Evolutionary conservation across 2,888 invertebrate species (phyloP), one percentile per base, ranked within the genome.

Genomic region (Junonia oenone): DNA sequence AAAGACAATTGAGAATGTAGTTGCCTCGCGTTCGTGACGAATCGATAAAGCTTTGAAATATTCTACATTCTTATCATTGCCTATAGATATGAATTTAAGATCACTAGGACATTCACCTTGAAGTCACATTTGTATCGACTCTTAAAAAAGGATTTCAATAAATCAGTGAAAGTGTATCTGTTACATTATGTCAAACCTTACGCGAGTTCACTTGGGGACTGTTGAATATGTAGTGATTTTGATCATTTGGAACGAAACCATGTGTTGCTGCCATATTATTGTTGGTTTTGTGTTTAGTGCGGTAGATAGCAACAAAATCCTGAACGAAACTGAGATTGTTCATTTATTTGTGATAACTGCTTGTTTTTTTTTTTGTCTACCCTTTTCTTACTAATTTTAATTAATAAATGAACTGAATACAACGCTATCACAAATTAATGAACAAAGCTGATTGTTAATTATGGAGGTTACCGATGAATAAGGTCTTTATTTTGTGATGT

Each of bases 241-340:
- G 22, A 58, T 60, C 51, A 53, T 50, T 57, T 53, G 52, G 46
- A 62, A 54, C 48, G 53, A 19, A 29, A 55, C 15, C 38, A 56
- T 59, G 51, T 61, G 54, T 59, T 63, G 45, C 52, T 60, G 62
- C 58, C 54, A 40, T 40, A 11, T 56, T 61, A 58, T 59, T 59
- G 61, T 60, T 65, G 56, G 62, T 60, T 55, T 59, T 64, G 57
- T 66, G 59, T 59, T 59, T 69, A 68, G 71, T 69, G 66, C 69
- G 64, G 71, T 73, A 72, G 73, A 71, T 70, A 69, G 69, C 67
- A 63, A 71, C 69, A 70, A 65, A 68, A 66, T 81, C 84, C 85
- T 88, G 87, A 81, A 81, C 80, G 86, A 84, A 77, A 84, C 87
- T 88, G 89, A 86, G 88, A 73, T 74, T 69, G 80, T 80, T 84